Base-by-base conservation (phyloP, 2,888 invertebrate species). In the Deroplatys truncata region DNA sequence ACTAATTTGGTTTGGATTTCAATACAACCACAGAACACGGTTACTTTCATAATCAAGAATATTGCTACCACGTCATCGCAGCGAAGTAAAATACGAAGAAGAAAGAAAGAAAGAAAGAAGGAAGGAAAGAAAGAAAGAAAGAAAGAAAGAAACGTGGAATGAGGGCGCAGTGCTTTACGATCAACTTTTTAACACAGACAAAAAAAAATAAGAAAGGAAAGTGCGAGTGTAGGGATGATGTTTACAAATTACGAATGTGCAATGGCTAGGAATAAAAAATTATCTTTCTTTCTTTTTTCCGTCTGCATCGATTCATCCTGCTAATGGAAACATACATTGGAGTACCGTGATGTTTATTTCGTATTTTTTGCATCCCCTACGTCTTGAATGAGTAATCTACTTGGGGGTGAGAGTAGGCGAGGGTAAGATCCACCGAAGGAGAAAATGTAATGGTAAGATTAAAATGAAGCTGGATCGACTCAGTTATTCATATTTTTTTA, bases 281-380 rank as follows among this genome's bases (percentile, higher is more conserved):
- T 82, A 31, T 72, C 31, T 20, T 84, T 85, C 82, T 84, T 88
- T 83, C 84, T 82, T 72, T 72, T 31, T 84, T 35, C 83, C 88
- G 82, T 83, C 83, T 13, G n/a, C 84, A 88, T 89, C 90, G 90
- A 90, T 90, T 90, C 90, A 90, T 90, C 82, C 85, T 85, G 88
- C 89, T 90, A 90, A 90, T 90, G 90, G 90, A 89, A 87, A 89
- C 83, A 43, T 83, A 28, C 82, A 72, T 43, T 43, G 10, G 43
- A 13, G 13, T 13, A 43, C 43, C 20, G 20, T 25, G 13, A 87
- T 72, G 25, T 72, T 72, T 72, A 16, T 72, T 72, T 72, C 56
- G 15, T 20, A 1, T 72, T 20, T 16, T 72, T 72, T 43, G 43
- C 43, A 72, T 25, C 25, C 56, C 56, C 56, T 25, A 25, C 56